These are phyloP conservation scores for Sycophila sp. DNA, from an alignment of 1,140 invertebrate genomes.

Conservation along the genomic window DNA sequence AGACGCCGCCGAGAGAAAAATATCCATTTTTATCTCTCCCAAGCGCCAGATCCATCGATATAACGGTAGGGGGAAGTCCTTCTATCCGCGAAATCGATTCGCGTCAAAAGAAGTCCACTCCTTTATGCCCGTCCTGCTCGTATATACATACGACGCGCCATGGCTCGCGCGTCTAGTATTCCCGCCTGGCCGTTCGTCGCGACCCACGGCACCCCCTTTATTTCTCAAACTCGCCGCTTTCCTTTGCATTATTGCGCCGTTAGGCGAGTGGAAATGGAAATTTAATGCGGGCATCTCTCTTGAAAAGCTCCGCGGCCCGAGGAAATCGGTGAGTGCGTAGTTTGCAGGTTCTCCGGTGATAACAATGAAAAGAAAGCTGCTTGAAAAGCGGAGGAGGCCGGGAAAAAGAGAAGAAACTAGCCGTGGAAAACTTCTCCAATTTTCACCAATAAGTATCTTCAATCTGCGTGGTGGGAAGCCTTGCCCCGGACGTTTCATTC, in stretches of 20 bases:
- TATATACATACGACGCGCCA: background rate
- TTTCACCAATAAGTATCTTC: conserved; percentile 13
- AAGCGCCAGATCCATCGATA: too few species aligned
- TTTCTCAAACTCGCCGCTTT: background rate
- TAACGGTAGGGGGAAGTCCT: too few species aligned
- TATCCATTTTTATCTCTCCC: conserved; percentile 1
- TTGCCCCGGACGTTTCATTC: too few species aligned
- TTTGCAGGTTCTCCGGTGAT: conserved; percentile 5
- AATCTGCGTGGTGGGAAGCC: background rate
- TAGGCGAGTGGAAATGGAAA: conserved; percentile 2
- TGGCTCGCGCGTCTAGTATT: background rate
- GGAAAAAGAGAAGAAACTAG: background rate
- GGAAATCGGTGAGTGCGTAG: background rate
- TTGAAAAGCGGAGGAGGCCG: background rate
- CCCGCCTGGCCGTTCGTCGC: too few species aligned
- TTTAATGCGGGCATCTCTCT: background rate
- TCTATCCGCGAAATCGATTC: background rate
- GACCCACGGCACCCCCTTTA: too few species aligned
- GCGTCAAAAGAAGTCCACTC: too few species aligned
- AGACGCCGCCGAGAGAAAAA: background rate
- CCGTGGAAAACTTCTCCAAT: conserved; percentile 2
- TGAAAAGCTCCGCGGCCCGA: too few species aligned
- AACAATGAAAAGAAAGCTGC: conserved; percentile 8
- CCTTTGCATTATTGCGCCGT: background rate
- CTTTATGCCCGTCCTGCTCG: too few species aligned